Conservation (phyloP, 2,113 vertebrate genomes). For the Anguilla japonica region DNA sequence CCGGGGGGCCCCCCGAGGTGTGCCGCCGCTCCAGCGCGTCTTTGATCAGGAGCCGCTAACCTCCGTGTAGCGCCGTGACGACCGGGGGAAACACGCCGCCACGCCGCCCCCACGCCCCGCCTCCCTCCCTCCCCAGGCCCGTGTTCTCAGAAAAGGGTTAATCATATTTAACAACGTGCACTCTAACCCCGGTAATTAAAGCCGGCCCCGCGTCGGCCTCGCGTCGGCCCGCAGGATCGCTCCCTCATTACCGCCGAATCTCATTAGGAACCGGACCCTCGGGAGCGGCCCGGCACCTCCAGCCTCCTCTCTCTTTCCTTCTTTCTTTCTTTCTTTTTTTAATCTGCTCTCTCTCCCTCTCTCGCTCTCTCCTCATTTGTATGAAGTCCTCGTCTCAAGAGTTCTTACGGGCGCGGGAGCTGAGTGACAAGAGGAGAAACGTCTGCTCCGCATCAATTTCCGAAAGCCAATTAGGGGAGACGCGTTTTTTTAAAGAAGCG, state of each 20-base stretch:
- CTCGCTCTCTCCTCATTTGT: slow-evolving; percentile 19
- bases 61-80: slow-evolving; percentile 5
- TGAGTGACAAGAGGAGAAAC: slow-evolving; percentile 11
- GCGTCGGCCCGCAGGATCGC: slow-evolving; percentile 35
- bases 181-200: slow-evolving; percentile 43
- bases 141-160: slow-evolving; percentile 32
- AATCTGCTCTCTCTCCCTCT: slow-evolving; percentile 4
- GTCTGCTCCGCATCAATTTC: slow-evolving; percentile 13
- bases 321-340: background rate
- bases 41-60: slow-evolving; percentile 16
- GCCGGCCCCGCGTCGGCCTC: slow-evolving; percentile 36
- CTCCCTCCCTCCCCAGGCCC: slow-evolving; percentile 33
- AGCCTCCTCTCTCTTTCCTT: background rate
- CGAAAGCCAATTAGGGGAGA: slow-evolving; percentile 10
- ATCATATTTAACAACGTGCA: slow-evolving; percentile 38
- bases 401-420: slow-evolving; percentile 4
- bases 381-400: slow-evolving; percentile 22
- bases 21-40: background rate
- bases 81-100: background rate
- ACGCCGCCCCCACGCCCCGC: no score
- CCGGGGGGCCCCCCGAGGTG: background rate
- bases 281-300: slow-evolving; percentile 8
- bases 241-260: slow-evolving; percentile 38
- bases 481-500: slow-evolving; percentile 18
- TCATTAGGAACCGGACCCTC: slow-evolving; percentile 26